Conservation (phyloP, 2,888 invertebrate genomes). For the Chesias legatella region DNA sequence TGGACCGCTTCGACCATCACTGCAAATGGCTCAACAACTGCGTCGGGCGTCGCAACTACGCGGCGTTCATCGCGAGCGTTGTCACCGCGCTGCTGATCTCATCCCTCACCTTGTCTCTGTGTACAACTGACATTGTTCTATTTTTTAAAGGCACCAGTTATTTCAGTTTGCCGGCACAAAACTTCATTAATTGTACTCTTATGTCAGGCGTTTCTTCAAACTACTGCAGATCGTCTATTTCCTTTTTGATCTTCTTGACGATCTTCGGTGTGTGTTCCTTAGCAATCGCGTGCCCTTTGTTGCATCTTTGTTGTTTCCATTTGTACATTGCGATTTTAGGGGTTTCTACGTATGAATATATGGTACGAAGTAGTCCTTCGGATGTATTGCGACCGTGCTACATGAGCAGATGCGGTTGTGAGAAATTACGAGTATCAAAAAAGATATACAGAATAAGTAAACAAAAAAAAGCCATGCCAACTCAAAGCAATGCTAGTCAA, state of each 20-base stretch:
- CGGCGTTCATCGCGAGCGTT: slow-evolving; percentile 89
- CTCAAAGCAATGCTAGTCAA: slow-evolving; percentile 20
- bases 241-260: slow-evolving; percentile 62
- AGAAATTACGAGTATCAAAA: slow-evolving; percentile 35
- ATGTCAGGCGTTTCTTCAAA: slow-evolving; percentile 31
- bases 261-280: slow-evolving; percentile 86
- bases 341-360: slow-evolving; percentile 94
- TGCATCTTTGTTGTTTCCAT: slow-evolving; percentile 93
- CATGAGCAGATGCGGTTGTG: slow-evolving; percentile 37
- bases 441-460: slow-evolving; percentile 31
- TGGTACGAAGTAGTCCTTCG: slow-evolving; percentile 61
- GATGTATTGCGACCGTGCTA: slow-evolving; percentile 36
- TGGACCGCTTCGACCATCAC: slow-evolving; percentile 96
- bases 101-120: slow-evolving; percentile 84
- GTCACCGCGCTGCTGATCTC: slow-evolving; percentile 88
- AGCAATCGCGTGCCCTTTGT: slow-evolving; percentile 86
- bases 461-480: slow-evolving; percentile 25
- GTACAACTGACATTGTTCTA: slow-evolving; percentile 84
- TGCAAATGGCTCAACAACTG: slow-evolving; percentile 99
- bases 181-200: slow-evolving; percentile 55
- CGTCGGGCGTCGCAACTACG: slow-evolving; percentile 94
- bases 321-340: slow-evolving; percentile 91
- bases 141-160: slow-evolving; percentile 82
- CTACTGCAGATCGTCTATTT: slow-evolving; percentile 57
- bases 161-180: slow-evolving; percentile 78